Evolutionary conservation across 2,888 invertebrate genomes (phyloP), one percentile per base, ranked within the genome.

Genomic region (Hoplodrina blanda): DNA sequence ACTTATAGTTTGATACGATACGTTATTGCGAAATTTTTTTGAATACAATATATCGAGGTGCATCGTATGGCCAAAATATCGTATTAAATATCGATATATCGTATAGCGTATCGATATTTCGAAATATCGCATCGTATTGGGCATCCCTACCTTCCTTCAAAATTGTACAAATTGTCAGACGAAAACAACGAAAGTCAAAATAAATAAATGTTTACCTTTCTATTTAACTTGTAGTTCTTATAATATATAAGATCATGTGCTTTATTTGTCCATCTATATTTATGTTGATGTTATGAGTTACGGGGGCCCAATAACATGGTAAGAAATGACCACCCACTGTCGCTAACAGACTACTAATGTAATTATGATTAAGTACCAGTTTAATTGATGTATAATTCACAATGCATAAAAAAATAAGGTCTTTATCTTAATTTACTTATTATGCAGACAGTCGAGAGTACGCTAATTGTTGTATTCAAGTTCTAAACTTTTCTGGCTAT

Each of bases 181-280:
- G 64, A 66, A 37, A 57, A 59, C 46, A 74, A 65, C 49, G 44
- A 64, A 64, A 76, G 49, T 64, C 61, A 76, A 70, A 76, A 75
- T 76, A 75, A 62, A 63, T 64, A 41, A 25, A 70, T 76, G 70
- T 76, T 65, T 70, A 70, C 57, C 0, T 62, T 30, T 53, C 0
- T 17, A 4, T 13, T 17, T 56, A 30, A 17, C 11, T 56, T 49
- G 19, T 49, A 73, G 6, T 19, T 57, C 7, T n/a, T 55, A 60
- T 2, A 30, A 37, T 66, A 8, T 66, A 1, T 1, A 50, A 17
- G 44, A 73, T 10, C 37, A 73, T 61, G 75, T 74, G 44, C 17
- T 52, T 15, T 2, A 46, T 7, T 57, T 37, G 44, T 52, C 1
- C 41, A 56, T 7, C 6, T 68, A 20, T 44, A 19, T 49, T 19